Evolutionary conservation across 35 echinoderm and acorn worm genomes (phyloP), one percentile per base, ranked within the genome.

Genomic region (Strongylocentrotus purpuratus): DNA sequence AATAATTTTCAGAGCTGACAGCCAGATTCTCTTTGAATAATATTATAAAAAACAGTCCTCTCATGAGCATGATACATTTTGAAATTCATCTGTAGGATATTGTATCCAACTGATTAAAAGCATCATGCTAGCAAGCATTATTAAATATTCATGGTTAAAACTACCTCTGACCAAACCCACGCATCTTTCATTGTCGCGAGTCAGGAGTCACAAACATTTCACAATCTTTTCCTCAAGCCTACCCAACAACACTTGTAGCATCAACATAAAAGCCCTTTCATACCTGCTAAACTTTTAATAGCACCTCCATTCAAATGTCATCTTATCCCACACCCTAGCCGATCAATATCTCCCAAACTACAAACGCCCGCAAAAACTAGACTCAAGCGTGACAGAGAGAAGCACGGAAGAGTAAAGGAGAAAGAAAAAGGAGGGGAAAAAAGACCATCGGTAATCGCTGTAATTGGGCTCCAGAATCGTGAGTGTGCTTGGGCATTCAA

Each of bases 401-500:
- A 78, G 65, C 65, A 78, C 28, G 22, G 65, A 28, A 18, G 20
- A 78, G 65, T 78, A 22, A 28, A 78, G 5, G 7, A 78, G 20
- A 7, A 78, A 78, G 7, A 78, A 59, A 78, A 18, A 78, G 20
- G 4, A n/a, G 25, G 65, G 25, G 22, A 71, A n/a, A 78, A 78
- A 78, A n/a, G 65, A 78, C 65, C 20, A 22, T 78, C 65, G 20
- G 65, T 78, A 78, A 78, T 78, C 65, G 65, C 65, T n/a, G 65
- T 78, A 78, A 78, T 28, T 78, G 65, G 65, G 65, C 65, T 18
- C 65, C 65, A 78, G 65, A 78, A 78, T 78, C 65, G 65, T 78
- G 65, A 78, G 65, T 78, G 65, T 78, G 65, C 65, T 78, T 78
- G 65, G 65, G 65, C 65, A 78, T 78, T 78, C 65, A 78, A 78